These are phyloP conservation scores for Apocheima hispidaria DNA, from an alignment of 2,888 invertebrate species.

Conservation along the genomic window DNA sequence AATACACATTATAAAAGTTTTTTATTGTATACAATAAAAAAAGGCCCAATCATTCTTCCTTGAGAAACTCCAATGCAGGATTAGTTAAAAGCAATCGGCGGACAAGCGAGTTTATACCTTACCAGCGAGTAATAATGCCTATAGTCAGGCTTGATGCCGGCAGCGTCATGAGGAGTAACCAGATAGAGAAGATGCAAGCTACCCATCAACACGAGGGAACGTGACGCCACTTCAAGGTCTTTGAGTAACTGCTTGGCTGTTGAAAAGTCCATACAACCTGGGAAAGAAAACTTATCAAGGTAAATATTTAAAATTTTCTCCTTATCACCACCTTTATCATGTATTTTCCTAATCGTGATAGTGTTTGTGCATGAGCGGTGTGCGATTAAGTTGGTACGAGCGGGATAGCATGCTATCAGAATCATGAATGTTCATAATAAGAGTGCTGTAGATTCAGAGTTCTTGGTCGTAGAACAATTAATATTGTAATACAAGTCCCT, in stretches of 20 bases:
- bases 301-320: neutral
- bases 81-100: neutral
- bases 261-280: conserved; percentile 92
- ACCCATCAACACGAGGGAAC: conserved; percentile 91
- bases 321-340: no score
- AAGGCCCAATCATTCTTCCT: conserved; percentile 2
- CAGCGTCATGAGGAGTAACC: conserved; percentile 92
- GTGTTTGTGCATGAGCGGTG: no score
- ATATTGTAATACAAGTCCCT: no score
- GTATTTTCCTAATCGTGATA: no score
- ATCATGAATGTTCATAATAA: no score
- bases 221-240: conserved; percentile 91
- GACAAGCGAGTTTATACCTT: conserved; percentile 49
- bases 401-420: no score
- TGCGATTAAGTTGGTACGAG: no score
- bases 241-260: conserved; percentile 89
- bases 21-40: neutral
- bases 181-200: conserved; percentile 95
- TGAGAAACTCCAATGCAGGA: neutral
- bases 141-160: conserved; percentile 82
- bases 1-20: neutral
- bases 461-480: no score
- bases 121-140: conserved; percentile 87
- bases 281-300: neutral
- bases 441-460: no score